These are phyloP conservation scores for Bembecia ichneumoniformis DNA, from an alignment of 2,888 invertebrate species.

Conservation along the genomic window DNA sequence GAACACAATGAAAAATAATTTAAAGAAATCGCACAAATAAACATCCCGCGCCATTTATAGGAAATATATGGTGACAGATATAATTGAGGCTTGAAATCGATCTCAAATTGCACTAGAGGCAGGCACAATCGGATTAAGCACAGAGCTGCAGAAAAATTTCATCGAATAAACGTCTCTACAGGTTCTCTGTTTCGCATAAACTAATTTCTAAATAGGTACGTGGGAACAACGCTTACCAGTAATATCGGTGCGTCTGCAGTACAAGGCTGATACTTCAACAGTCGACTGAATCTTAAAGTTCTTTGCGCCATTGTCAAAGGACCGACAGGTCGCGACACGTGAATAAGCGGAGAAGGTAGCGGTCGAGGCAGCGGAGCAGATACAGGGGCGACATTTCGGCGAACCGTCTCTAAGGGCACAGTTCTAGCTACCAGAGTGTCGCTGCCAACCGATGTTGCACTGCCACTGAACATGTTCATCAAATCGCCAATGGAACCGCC, in stretches of 20 bases:
- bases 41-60: neutral
- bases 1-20: neutral
- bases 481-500: conserved; percentile 82
- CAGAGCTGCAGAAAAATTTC: neutral
- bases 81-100: neutral
- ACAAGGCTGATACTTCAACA: conserved; percentile 77
- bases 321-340: conserved; percentile 57
- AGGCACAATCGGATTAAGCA: too few species aligned
- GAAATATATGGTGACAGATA: neutral
- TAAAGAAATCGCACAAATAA: neutral
- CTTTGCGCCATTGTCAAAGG: conserved; percentile 78
- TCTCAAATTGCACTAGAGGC: neutral
- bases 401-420: conserved; percentile 81
- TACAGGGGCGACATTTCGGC: conserved; percentile 51
- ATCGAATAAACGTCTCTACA: neutral
- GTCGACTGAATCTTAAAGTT: conserved; percentile 76
- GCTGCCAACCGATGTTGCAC: conserved; percentile 79
- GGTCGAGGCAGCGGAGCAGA: conserved; percentile 53
- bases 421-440: conserved; percentile 80
- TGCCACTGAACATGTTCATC: conserved; percentile 84
- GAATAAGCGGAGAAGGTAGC: conserved; percentile 54
- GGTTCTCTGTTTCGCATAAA: neutral
- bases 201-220: neutral
- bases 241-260: conserved; percentile 60
- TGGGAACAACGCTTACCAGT: conserved; percentile 37